Percentiles rank a stretch among this genome's conserved stretches.
phyloP scores from a whole-genome alignment of 2,888 invertebrate species.

The Brenthis ino region DNA sequence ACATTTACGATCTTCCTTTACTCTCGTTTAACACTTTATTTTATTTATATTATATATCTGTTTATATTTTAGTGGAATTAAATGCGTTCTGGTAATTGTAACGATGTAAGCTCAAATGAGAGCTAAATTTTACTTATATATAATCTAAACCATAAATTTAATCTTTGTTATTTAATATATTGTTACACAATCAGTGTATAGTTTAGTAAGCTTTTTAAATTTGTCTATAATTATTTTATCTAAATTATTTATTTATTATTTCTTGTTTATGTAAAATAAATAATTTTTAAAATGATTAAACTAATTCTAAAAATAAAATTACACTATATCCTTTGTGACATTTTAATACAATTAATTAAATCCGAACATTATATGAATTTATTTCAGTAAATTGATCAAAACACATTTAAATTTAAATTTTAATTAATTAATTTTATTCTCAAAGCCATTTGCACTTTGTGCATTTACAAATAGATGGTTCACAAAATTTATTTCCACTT shows the following conservation, averaged over 20 bases:
- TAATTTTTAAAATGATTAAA: not conserved
- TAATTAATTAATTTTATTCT: no score
- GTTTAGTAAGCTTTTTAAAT: no score
- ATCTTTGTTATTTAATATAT: not conserved
- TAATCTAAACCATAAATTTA: conserved; percentile 5
- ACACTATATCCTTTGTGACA: not conserved
- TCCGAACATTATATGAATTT: no score
- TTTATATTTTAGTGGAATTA: conserved; percentile 66
- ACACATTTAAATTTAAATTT: no score
- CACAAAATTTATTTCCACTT: no score
- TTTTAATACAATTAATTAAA: no score
- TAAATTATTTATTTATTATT: no score
- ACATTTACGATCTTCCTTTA: conserved; percentile 73
- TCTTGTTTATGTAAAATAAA: not conserved
- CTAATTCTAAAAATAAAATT: not conserved
- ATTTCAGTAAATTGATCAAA: no score
- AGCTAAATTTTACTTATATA: conserved; percentile 50
- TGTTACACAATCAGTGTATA: not conserved
- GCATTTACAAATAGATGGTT: no score
- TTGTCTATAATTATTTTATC: no score
- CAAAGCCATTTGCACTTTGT: no score
- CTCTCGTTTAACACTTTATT: conserved; percentile 58
- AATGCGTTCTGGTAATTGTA: conserved; percentile 57
- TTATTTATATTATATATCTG: conserved; percentile 49
- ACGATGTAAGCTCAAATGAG: not conserved